Conservation (phyloP, 2,888 invertebrate species). For the Alloplasta piceator region DNA sequence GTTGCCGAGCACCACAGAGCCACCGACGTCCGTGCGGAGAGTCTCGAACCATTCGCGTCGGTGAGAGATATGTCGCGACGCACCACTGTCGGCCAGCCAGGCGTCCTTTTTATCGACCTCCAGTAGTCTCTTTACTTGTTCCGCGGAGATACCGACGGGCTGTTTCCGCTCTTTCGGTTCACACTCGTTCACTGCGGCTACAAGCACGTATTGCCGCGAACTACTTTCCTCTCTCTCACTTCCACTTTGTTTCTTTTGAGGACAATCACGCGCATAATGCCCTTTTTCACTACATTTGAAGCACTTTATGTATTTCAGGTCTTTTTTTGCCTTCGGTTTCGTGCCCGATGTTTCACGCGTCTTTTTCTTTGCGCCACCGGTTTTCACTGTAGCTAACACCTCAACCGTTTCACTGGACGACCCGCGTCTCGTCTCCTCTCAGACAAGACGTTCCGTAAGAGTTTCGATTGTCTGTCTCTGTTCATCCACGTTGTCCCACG, state of each 20-base stretch:
- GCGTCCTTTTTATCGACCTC: too few species aligned
- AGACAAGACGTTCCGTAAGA: too few species aligned
- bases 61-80: too few species aligned
- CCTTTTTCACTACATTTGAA: constrained; percentile 45
- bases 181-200: constrained; percentile 33
- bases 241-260: constrained; percentile 29
- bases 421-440: constrained; percentile 51
- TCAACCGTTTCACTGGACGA: constrained; percentile 17
- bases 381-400: constrained; percentile 29
- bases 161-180: too few species aligned
- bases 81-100: too few species aligned
- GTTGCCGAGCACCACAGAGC: too few species aligned
- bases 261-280: constrained; percentile 46
- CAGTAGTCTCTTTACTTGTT: too few species aligned
- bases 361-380: constrained; percentile 36
- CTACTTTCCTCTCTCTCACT: constrained; percentile 6
- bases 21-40: too few species aligned
- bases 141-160: too few species aligned
- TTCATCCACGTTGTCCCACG: constrained; percentile 42
- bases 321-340: constrained; percentile 4
- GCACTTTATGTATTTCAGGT: constrained; percentile 39
- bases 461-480: too few species aligned
- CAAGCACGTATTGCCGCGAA: constrained; percentile 39
- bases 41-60: too few species aligned
- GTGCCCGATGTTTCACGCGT: background rate